Base-by-base conservation (phyloP, 64 coral and sea anemone genomes). In the Acropora tenuis region DNA sequence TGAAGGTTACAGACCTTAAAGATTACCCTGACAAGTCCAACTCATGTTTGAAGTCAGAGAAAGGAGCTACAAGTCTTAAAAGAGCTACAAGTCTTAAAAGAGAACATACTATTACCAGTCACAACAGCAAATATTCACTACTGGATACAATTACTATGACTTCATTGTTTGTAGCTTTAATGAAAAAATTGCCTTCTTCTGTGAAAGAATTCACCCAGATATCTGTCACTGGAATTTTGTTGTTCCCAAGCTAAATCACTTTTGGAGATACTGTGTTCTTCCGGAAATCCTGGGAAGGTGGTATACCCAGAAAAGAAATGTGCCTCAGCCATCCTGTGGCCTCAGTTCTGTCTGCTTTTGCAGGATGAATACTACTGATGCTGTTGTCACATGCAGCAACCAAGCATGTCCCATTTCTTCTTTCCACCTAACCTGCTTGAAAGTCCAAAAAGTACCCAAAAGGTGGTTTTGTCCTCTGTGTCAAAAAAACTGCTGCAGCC, bases 241-340 rank as follows among this genome's bases (percentile, higher is more conserved):
- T 60, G 40, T 78, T 74, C 60, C 83, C 18, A 87, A 87, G 69
- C 46, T 87, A 9, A 79, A 76, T 42, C 69, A 86, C 43, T 79
- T 92, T 49, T 92, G 90, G 90, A 92, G 90, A 74, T 48, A 49
- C 41, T 92, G 90, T 61, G 85, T 79, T 18, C 46, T 87, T 9
- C 83, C 74, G 15, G 83, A 92, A 92, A 47, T 92, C 43, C 61
- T 87, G 75, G 90, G 82, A 68, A 43, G 90, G n/a, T 92, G 90
- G 90, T 92, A 85, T 48, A 86, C 90, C 10, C 75, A 83, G 45
- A 92, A 86, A 50, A 17, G 52, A 11, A 69, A 10, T 50, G 3
- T 60, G 3, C 19, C 73, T 76, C 75, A 68, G 1, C 15, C 57
- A 90, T 47, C 76, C 6, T 8, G 47, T 87, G 73, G 13, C 5